phyloP scores from a whole-genome alignment of 2,113 vertebrate species.

The Hoplias malabaricus region DNA sequence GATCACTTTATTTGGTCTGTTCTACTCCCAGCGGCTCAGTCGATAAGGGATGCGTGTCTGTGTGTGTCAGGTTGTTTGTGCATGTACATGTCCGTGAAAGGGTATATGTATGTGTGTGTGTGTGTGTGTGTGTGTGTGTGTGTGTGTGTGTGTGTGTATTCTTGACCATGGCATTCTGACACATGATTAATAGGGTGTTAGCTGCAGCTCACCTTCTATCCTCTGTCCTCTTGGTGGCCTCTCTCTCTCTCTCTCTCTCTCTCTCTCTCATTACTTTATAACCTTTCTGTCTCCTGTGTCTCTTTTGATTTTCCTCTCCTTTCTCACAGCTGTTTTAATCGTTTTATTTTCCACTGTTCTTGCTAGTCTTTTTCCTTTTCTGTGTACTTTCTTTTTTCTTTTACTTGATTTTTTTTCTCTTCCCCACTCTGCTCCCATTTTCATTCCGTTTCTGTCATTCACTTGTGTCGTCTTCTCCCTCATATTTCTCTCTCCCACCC shows the following conservation, averaged over 20 bases:
- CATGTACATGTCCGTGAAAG: slow-evolving; percentile 7
- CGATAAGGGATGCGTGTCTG: slow-evolving; percentile 26
- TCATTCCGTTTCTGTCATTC: no score
- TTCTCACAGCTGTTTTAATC: slow-evolving; percentile 15
- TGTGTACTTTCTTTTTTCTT: neutral
- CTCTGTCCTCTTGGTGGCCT: slow-evolving; percentile 61
- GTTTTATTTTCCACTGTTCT: slow-evolving; percentile 33
- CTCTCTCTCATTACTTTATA: slow-evolving; percentile 1
- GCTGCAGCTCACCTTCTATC: slow-evolving; percentile 46
- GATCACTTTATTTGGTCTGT: slow-evolving; percentile 49
- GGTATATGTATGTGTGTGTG: slow-evolving; percentile 22
- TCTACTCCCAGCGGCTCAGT: slow-evolving; percentile 41
- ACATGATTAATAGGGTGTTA: slow-evolving; percentile 64
- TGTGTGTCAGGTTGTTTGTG: slow-evolving; percentile 33
- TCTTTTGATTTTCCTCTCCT: slow-evolving; percentile 18
- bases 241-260: slow-evolving; percentile 28
- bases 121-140: slow-evolving; percentile 17
- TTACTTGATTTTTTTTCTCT: neutral
- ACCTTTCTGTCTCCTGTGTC: neutral
- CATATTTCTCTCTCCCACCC: no score
- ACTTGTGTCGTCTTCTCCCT: no score
- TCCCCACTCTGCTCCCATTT: no score
- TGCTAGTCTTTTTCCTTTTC: slow-evolving; percentile 16
- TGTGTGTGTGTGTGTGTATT: slow-evolving; percentile 46
- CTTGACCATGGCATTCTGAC: slow-evolving; percentile 49